These are phyloP conservation scores for Cotesia vestalis DNA, from an alignment of 1,140 invertebrate species.

Conservation along the genomic window DNA sequence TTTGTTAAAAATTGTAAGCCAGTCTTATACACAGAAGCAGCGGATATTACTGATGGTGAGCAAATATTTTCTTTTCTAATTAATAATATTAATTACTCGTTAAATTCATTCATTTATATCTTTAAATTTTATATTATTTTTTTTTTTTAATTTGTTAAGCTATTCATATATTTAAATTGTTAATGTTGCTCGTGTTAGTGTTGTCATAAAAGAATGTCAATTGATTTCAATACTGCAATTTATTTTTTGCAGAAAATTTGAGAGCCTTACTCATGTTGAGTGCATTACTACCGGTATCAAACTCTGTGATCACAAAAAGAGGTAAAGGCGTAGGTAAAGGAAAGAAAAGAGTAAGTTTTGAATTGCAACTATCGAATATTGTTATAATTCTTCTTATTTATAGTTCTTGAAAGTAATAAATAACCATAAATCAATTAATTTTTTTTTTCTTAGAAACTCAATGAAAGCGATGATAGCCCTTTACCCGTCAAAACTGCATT, in stretches of 20 bases:
- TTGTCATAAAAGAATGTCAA: too few species aligned
- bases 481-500: too few species aligned
- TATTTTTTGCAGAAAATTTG: slow-evolving; percentile 1
- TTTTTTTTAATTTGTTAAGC: too few species aligned
- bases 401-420: background rate
- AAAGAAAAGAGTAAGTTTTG: background rate
- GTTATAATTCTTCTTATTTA: background rate
- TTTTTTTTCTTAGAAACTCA: too few species aligned
- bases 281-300: slow-evolving; percentile 13
- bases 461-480: too few species aligned
- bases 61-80: background rate
- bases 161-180: too few species aligned
- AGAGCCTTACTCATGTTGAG: slow-evolving; percentile 4
- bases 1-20: background rate
- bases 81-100: background rate
- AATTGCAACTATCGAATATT: background rate
- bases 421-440: too few species aligned
- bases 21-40: background rate
- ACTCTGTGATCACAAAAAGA: slow-evolving; percentile 13
- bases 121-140: too few species aligned
- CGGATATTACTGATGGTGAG: background rate
- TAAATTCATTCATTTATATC: background rate
- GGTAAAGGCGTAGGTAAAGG: background rate
- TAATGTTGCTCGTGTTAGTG: too few species aligned
- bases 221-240: background rate